These are phyloP conservation scores for Porites rus DNA, from an alignment of 92 coral and sea anemone genomes.

Conservation along the genomic window DNA sequence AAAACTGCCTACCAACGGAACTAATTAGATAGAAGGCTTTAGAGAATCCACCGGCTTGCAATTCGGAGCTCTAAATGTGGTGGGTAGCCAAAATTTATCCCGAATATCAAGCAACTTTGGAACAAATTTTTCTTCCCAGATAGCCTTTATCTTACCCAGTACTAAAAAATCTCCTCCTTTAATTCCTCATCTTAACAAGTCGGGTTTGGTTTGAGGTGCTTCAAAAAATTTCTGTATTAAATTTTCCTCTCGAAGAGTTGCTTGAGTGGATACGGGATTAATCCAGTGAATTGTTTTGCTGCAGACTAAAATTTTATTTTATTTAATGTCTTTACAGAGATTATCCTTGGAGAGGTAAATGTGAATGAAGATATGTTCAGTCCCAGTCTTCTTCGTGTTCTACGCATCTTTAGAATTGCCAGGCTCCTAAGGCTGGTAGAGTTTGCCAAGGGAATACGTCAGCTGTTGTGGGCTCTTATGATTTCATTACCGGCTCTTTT, in stretches of 20 bases:
- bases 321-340: constrained; percentile 47
- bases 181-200: too few relatives aligned
- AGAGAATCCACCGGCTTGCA: too few relatives aligned
- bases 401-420: constrained; percentile 90
- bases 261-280: background rate
- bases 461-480: constrained; percentile 84
- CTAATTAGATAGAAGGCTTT: too few relatives aligned
- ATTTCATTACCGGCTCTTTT: constrained; percentile 90
- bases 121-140: too few relatives aligned
- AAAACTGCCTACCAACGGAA: too few relatives aligned
- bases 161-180: too few relatives aligned
- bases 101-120: too few relatives aligned
- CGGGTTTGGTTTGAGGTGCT: too few relatives aligned
- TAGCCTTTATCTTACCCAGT: too few relatives aligned
- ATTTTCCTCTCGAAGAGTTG: background rate
- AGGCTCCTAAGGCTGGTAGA: constrained; percentile 88
- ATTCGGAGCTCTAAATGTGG: too few relatives aligned
- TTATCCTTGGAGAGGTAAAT: constrained; percentile 70
- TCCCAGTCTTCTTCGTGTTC: constrained; percentile 90
- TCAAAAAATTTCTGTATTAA: too few relatives aligned
- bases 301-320: background rate
- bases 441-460: constrained; percentile 92
- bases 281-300: background rate
- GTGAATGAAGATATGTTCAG: constrained; percentile 69
- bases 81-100: too few relatives aligned